Conservation (phyloP, 1,140 invertebrate genomes). For the Drosophila melanogaster region DNA sequence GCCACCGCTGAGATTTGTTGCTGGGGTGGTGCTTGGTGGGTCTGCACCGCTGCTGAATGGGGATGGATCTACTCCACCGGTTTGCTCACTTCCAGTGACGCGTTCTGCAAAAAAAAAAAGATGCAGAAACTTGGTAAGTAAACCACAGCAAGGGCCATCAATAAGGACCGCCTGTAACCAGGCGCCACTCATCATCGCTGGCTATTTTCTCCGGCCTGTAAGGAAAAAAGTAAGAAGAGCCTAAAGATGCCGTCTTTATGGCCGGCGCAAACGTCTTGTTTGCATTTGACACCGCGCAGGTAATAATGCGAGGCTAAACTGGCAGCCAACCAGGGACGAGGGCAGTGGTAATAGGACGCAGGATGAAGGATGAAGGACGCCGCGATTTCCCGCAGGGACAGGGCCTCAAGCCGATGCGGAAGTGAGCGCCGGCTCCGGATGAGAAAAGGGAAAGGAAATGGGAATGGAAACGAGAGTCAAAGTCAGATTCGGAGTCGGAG, state of each 20-base stretch:
- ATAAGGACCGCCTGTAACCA: slow-evolving; percentile 12
- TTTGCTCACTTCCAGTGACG: neutral
- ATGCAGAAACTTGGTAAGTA: neutral
- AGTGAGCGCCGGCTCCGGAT: slow-evolving; percentile 52
- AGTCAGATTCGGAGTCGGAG: slow-evolving; percentile 15
- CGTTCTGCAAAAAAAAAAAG: slow-evolving; percentile 17
- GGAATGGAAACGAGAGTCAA: neutral
- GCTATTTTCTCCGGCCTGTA: slow-evolving; percentile 21
- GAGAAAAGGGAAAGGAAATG: slow-evolving; percentile 20
- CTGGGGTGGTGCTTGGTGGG: slow-evolving; percentile 24
- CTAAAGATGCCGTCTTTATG: slow-evolving; percentile 51
- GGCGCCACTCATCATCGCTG: slow-evolving; percentile 38
- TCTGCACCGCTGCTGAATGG: slow-evolving; percentile 1
- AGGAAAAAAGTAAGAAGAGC: slow-evolving; percentile 6
- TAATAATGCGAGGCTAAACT: slow-evolving; percentile 63
- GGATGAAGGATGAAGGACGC: slow-evolving; percentile 25
- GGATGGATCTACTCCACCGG: slow-evolving; percentile 14
- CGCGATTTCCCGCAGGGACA: slow-evolving; percentile 32
- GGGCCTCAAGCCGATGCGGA: slow-evolving; percentile 40
- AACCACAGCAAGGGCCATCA: slow-evolving; percentile 15
- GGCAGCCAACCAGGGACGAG: slow-evolving; percentile 42
- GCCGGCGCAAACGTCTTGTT: slow-evolving; percentile 78
- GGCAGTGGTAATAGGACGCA: slow-evolving; percentile 32
- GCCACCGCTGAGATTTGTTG: slow-evolving; percentile 82
- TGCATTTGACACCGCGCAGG: slow-evolving; percentile 76